A percentile compares a stretch with the other conserved stretches of the same genome.
phyloP scores from a whole-genome alignment of 2,113 vertebrate genomes.

The Psammodynastes pulverulentus region DNA sequence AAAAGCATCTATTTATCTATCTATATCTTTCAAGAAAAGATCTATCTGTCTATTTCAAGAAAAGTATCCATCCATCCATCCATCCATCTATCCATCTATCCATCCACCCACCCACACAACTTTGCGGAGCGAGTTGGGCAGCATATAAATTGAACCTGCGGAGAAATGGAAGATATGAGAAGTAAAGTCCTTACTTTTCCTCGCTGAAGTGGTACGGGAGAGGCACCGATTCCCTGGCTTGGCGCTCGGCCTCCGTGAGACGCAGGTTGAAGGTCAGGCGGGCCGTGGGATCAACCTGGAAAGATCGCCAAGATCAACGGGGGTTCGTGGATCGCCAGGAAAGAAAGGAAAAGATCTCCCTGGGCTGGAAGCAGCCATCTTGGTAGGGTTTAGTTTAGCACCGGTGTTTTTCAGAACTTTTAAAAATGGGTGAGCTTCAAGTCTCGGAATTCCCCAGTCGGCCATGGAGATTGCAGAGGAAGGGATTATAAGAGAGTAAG shows the following conservation, averaged over 20 bases:
- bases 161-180: neutral
- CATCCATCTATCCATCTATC: no score
- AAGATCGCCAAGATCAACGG: neutral
- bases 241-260: slow-evolving; percentile 76
- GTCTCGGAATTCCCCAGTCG: neutral
- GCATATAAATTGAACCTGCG: neutral
- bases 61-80: no score
- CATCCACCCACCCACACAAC: no score
- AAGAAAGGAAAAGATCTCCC: neutral
- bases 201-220: slow-evolving; percentile 85
- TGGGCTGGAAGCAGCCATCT: neutral
- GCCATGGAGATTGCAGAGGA: no score
- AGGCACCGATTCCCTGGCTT: slow-evolving; percentile 75
- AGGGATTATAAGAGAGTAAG: no score
- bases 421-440: neutral
- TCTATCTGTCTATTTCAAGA: no score
- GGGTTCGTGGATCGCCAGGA: neutral
- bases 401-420: neutral
- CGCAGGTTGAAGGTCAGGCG: slow-evolving; percentile 85
- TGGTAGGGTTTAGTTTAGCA: neutral
- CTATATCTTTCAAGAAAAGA: no score
- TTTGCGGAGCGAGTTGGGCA: no score
- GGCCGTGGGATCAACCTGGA: slow-evolving; percentile 70
- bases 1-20: no score
- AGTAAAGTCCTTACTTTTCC: slow-evolving; percentile 71